Evolutionary conservation across 2,888 invertebrate species (phyloP).

Genomic region (Nysson spinosus): DNA sequence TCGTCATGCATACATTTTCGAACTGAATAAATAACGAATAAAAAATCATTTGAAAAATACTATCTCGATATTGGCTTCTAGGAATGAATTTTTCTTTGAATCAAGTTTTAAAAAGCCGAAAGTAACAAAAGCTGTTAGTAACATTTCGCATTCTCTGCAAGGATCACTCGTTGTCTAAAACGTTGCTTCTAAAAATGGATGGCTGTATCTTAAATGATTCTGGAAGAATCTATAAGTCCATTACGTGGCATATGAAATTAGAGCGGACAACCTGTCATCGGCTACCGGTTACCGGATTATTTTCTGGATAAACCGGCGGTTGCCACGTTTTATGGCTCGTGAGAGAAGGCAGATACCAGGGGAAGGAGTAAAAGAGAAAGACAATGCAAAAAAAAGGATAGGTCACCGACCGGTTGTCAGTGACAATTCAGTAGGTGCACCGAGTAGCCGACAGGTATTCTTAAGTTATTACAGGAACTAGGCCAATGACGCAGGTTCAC

Average conservation of each 20-base stretch:
- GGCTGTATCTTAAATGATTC: too few relatives aligned
- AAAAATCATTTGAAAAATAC: too few relatives aligned
- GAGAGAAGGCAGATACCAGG: slow-evolving; percentile 23
- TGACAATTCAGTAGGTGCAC: slow-evolving; percentile 34
- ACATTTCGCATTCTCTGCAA: too few relatives aligned
- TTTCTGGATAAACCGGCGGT: slow-evolving; percentile 41
- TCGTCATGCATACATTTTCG: too few relatives aligned
- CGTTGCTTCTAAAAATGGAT: too few relatives aligned
- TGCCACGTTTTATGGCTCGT: slow-evolving; percentile 33
- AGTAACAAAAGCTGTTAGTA: too few relatives aligned
- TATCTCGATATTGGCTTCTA: too few relatives aligned
- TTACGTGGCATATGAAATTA: slow-evolving; percentile 23
- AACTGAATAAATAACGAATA: too few relatives aligned
- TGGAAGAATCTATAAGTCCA: slow-evolving; percentile 15
- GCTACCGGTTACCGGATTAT: slow-evolving; percentile 58
- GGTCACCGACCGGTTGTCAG: slow-evolving; percentile 57
- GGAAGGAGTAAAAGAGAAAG: slow-evolving; percentile 4
- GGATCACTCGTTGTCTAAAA: too few relatives aligned
- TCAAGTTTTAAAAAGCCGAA: too few relatives aligned
- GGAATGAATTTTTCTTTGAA: too few relatives aligned
- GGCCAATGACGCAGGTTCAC: slow-evolving; percentile 62
- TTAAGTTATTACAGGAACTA: slow-evolving; percentile 48
- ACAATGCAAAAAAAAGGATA: slow-evolving; percentile 20
- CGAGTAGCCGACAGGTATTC: slow-evolving; percentile 22
- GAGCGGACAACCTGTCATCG: slow-evolving; percentile 49